Conservation (phyloP, 2,113 vertebrate genomes). For the Xyliphius kryptos region DNA sequence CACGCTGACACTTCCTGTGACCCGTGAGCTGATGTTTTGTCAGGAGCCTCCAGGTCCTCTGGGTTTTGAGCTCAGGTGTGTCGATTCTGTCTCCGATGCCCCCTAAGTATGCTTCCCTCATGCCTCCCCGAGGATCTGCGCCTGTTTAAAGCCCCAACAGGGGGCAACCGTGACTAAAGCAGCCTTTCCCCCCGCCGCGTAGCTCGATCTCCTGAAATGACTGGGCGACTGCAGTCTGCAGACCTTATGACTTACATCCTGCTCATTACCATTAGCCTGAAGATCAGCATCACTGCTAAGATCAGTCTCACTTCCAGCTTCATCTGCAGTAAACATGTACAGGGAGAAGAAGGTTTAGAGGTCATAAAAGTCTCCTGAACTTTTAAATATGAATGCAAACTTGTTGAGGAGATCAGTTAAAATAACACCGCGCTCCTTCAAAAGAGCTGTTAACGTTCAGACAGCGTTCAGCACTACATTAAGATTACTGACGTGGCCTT, state of each 20-base stretch:
- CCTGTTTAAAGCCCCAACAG: constrained; percentile 47
- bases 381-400: too few relatives aligned
- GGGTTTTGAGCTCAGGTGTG: constrained; percentile 51
- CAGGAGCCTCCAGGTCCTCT: constrained; percentile 63
- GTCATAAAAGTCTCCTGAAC: too few relatives aligned
- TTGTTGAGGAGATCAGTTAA: too few relatives aligned
- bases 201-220: constrained; percentile 31
- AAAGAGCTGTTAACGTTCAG: too few relatives aligned
- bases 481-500: too few relatives aligned
- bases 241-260: neutral
- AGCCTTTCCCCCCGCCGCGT: constrained; percentile 44
- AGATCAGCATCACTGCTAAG: constrained; percentile 7
- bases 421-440: too few relatives aligned
- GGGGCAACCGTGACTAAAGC: constrained; percentile 42
- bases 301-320: constrained; percentile 9
- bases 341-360: neutral
- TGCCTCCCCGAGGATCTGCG: constrained; percentile 15
- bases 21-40: constrained; percentile 67
- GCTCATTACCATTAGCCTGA: constrained; percentile 11
- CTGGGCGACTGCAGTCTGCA: constrained; percentile 24
- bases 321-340: constrained; percentile 1
- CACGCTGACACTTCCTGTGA: constrained; percentile 64
- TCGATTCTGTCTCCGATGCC: constrained; percentile 45
- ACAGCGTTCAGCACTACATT: too few relatives aligned
- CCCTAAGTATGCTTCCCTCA: constrained; percentile 30